These are phyloP conservation scores for Fregetta grallaria DNA, from an alignment of 2,113 vertebrate species.

Conservation along the genomic window DNA sequence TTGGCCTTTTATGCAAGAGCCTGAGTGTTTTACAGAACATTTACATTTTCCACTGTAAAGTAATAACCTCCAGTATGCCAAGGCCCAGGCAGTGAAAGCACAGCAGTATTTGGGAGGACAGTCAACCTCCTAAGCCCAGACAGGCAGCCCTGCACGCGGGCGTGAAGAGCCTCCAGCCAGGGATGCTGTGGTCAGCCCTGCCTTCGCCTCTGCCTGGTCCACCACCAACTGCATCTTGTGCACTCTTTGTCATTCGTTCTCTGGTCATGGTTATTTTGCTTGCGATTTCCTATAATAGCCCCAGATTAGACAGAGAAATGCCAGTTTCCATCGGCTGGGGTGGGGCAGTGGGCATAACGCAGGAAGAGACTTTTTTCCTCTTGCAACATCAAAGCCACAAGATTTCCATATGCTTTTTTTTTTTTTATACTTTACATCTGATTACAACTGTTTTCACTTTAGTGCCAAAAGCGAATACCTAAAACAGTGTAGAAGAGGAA, in stretches of 20 bases:
- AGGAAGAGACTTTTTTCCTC: background rate
- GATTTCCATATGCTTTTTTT: background rate
- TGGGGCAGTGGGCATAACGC: background rate
- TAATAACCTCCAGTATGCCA: background rate
- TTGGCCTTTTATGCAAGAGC: background rate
- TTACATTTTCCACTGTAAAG: background rate
- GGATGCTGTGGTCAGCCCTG: background rate
- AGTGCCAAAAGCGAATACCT: constrained; percentile 57
- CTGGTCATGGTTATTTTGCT: background rate
- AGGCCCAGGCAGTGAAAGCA: background rate
- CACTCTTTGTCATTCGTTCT: background rate
- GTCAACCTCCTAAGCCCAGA: background rate
- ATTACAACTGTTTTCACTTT: constrained; percentile 53
- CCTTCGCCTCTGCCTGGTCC: background rate
- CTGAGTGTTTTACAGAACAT: background rate
- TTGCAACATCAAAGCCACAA: constrained; percentile 22
- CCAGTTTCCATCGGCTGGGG: background rate
- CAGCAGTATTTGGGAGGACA: background rate
- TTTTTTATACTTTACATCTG: background rate
- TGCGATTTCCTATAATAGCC: background rate
- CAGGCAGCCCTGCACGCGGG: rapidly evolving
- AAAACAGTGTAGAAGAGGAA: constrained; percentile 33
- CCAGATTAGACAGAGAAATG: background rate
- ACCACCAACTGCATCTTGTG: background rate
- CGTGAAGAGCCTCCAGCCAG: background rate